These are phyloP conservation scores for Micromys minutus DNA, from an alignment of 2,113 vertebrate genomes.

Conservation along the genomic window DNA sequence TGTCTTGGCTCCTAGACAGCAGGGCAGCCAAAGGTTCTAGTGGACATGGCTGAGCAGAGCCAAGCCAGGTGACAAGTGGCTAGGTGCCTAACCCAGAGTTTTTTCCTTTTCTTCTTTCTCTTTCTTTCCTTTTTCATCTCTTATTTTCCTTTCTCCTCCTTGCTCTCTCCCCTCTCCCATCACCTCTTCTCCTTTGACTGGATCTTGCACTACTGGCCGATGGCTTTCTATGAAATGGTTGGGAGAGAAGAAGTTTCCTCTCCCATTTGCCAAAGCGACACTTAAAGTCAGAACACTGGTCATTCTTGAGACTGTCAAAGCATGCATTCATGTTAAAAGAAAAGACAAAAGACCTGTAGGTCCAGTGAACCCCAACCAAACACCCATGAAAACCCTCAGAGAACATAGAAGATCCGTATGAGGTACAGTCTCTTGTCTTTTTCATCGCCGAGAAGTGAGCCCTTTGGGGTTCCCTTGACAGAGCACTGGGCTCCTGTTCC, in stretches of 20 bases:
- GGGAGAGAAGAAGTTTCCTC: background rate
- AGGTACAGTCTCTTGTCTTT: background rate
- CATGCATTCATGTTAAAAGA: background rate
- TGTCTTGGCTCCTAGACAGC: background rate
- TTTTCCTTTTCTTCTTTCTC: background rate
- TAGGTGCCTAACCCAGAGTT: fast-evolving
- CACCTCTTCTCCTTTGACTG: background rate
- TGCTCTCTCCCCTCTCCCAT: background rate
- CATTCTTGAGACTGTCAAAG: background rate
- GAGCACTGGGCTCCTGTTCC: background rate
- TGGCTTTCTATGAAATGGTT: background rate
- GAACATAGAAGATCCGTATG: background rate
- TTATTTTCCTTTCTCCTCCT: background rate
- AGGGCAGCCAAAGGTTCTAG: background rate
- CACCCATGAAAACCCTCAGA: background rate
- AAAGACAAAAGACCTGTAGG: background rate
- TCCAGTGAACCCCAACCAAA: background rate
- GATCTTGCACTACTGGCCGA: background rate
- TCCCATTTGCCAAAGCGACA: background rate
- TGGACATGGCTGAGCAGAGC: background rate
- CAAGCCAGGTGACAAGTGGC: too few species aligned
- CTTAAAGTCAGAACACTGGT: background rate
- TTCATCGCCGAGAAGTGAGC: background rate
- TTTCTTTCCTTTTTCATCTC: too few species aligned
- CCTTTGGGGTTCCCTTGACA: too few species aligned